Conservation (phyloP, 2,113 vertebrate genomes). For the Tragelaphus scriptus region DNA sequence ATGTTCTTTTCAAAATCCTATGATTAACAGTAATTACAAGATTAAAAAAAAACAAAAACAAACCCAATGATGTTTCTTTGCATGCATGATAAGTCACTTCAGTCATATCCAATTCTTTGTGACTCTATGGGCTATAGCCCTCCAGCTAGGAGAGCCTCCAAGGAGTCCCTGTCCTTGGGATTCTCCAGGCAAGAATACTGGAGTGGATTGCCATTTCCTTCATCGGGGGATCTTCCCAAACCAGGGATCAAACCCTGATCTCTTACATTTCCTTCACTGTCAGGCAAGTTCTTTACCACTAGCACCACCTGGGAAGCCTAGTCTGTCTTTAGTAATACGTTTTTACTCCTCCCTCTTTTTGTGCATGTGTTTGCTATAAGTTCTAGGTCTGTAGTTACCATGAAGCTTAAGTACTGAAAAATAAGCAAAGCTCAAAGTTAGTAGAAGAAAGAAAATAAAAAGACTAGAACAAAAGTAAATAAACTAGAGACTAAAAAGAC, state of each 20-base stretch:
- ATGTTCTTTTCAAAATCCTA: slow-evolving; percentile 38
- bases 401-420: background rate
- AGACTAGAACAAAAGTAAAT: background rate
- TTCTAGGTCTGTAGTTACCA: background rate
- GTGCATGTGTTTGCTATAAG: background rate
- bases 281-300: background rate
- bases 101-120: background rate
- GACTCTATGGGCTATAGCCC: background rate
- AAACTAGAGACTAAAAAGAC: background rate
- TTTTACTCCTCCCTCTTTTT: background rate
- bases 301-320: background rate
- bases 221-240: background rate
- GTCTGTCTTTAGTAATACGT: background rate
- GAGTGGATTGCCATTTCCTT: background rate
- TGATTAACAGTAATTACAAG: background rate
- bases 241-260: background rate
- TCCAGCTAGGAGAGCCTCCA: background rate
- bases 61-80: background rate
- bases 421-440: background rate
- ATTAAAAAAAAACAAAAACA: background rate
- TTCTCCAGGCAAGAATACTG: background rate
- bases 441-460: background rate
- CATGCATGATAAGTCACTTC: background rate
- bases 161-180: background rate
- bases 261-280: background rate